Base-by-base conservation (phyloP, 2,888 invertebrate genomes). In the Idaea aversata region DNA sequence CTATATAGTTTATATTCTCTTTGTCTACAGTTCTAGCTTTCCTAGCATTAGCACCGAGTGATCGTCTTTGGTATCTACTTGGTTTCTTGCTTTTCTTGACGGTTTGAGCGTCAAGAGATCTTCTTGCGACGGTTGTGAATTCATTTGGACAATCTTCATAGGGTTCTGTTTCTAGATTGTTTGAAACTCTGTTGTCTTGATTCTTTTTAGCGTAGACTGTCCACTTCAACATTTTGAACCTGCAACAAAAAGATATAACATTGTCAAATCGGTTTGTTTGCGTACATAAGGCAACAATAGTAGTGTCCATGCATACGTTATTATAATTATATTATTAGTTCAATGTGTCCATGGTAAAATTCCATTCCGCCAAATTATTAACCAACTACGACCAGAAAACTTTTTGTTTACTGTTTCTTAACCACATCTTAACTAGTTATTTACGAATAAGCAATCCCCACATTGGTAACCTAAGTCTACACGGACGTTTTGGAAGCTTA, bases 211-310 rank as follows among this genome's bases (percentile, higher is more conserved):
- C 88, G 71, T 91, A 91, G 13, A 94, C 94, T 64, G 94, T 93
- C 95, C 95, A 95, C 93, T 95, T 95, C 77, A 95, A 87, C 95
- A 95, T 95, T 78, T 82, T 93, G 72, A 65, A 78, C 75, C 92
- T 92, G 89, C 13, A 89, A 92, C 73, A 75, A 82, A 68, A 67
- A 65, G 73, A 25, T 2, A 25, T 2, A 5, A 1, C 36, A 3
- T 36, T 36, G 36, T 36, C 0, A 36, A 36, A 36, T 62, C 65
- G 63, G 25, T 1, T 25, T 25, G 25, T 25, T 25, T 25, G 25
- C 2, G 25, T 25, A 25, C 25, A 25, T 25, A 3, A 2, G 25
- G 25, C 25, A 25, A 25, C 25, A 25, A 25, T 25, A 25, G 25
- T 25, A 25, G 25, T 25, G 25, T 25, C 25, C 25, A 25, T 25